Conservation (phyloP, 2,888 invertebrate genomes). For the Orthonevra nobilis region DNA sequence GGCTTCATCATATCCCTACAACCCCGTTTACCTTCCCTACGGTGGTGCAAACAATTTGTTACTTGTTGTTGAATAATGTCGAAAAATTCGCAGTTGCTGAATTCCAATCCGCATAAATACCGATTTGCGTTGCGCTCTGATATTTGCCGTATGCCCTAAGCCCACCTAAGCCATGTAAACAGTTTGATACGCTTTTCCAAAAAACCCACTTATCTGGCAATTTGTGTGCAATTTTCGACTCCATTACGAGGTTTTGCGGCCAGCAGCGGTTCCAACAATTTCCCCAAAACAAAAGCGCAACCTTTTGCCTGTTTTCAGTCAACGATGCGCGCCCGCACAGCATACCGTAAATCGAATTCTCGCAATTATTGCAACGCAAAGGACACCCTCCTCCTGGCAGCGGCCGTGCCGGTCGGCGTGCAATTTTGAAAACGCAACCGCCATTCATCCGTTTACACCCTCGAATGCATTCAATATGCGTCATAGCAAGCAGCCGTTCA, state of each 20-base stretch:
- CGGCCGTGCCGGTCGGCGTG: constrained; percentile 12
- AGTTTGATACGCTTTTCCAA: constrained; percentile 28
- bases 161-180: constrained; percentile 27
- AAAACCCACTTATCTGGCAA: constrained; percentile 61
- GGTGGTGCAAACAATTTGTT: no score
- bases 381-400: constrained; percentile 7
- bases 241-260: constrained; percentile 62
- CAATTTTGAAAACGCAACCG: constrained; percentile 65
- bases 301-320: constrained; percentile 46
- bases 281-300: constrained; percentile 51
- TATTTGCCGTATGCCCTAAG: constrained; percentile 26
- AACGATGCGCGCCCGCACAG: constrained; percentile 24
- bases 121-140: constrained; percentile 32
- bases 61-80: constrained; percentile 35
- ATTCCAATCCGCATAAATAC: constrained; percentile 55
- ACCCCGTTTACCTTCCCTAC: no score
- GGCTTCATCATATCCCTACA: no score
- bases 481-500: constrained; percentile 30
- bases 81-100: constrained; percentile 49
- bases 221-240: constrained; percentile 68
- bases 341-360: constrained; percentile 67
- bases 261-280: constrained; percentile 47
- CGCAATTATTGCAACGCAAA: constrained; percentile 60
- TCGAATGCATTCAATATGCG: constrained; percentile 57
- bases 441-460: constrained; percentile 43